Conservation (phyloP, 92 coral and sea anemone species). For the Zoanthus solanderi region DNA sequence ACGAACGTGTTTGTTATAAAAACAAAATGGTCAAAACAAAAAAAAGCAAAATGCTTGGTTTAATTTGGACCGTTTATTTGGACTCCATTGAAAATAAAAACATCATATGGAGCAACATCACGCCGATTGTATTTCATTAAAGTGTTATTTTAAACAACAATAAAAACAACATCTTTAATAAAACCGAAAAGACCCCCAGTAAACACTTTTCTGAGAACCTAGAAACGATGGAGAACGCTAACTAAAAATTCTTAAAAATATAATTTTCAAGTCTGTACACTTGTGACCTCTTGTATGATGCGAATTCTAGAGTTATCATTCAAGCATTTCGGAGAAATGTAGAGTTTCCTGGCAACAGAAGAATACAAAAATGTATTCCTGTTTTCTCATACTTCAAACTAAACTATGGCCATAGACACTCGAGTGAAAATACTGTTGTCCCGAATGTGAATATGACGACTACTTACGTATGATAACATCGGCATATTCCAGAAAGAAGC, state of each 20-base stretch:
- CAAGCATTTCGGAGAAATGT: too few species aligned
- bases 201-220: background rate
- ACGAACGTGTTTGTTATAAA: background rate
- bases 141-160: slow-evolving; percentile 1
- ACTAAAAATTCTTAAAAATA: background rate
- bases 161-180: background rate
- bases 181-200: background rate
- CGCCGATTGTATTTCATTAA: background rate
- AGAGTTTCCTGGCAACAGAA: background rate
- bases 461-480: slow-evolving; percentile 95
- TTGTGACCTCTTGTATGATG: background rate
- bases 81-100: background rate
- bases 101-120: background rate
- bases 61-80: background rate
- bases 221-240: background rate
- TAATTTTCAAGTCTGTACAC: background rate
- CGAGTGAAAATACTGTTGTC: background rate
- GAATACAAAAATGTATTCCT: background rate
- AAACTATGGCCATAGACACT: slow-evolving; percentile 2
- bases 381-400: background rate
- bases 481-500: slow-evolving; percentile 83
- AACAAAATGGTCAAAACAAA: background rate
- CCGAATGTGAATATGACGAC: background rate
- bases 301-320: too few species aligned
- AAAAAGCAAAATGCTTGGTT: background rate